Base-by-base conservation (phyloP, 2,797 vertebrate genomes). In the Lates japonicus region DNA sequence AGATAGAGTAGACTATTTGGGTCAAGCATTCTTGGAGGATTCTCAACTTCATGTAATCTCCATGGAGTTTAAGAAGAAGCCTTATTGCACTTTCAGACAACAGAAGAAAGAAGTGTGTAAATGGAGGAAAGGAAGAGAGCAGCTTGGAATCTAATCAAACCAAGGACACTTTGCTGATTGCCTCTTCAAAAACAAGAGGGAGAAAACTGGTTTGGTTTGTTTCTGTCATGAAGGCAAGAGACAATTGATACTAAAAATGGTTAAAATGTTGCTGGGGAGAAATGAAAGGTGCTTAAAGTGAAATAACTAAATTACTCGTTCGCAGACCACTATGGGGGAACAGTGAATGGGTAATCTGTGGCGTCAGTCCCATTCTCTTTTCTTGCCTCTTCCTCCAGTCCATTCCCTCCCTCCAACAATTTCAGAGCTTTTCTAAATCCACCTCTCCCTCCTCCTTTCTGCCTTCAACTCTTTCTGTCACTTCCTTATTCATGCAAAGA, bases 131-230 rank as follows among this genome's bases (percentile, higher is more conserved):
- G 64, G 83, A 88, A 80, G 77, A 87, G 74, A 78, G 77, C 52
- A 67, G 44, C 86, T 85, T 71, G 70, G 83, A 88, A 92, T 92
- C 88, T 90, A 92, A 95, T 94, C 90, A 94, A 93, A 92, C 86
- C 84, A 89, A 89, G 83, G 90, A 92, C 93, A 88, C 82, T 88
- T 88, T 86, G 71, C 80, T 92, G 90, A 94, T 93, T 93, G 91
- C 88, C 88, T 91, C 85, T 92, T 93, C 89, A 93, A 90, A 90
- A 88, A 90, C 88, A 92, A 92, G 86, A 84, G 80, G 81, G 69
- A 78, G 76, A 90, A 90, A 93, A 93, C 92, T 90, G 93, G 80
- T 91, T 94, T 89, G 84, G 85, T 94, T 94, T 92, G 86, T 91
- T 91, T 92, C 90, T 88, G 89, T 88, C 90, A 90, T 81, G 80